These are phyloP conservation scores for Eristalis pertinax DNA, from an alignment of 2,888 invertebrate genomes.

Conservation along the genomic window DNA sequence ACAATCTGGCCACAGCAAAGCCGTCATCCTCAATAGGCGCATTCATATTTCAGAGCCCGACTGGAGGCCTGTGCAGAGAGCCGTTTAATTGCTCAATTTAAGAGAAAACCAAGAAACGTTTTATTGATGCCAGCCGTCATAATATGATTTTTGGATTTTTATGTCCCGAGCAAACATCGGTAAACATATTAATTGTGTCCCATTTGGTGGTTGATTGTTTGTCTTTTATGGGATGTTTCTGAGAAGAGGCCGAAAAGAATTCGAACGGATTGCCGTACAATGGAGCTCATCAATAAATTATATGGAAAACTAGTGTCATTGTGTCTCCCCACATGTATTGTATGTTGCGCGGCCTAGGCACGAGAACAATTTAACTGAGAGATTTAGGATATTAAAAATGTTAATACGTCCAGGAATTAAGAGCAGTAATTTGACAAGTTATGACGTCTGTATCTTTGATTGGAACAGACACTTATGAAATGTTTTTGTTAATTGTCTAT, in stretches of 20 bases:
- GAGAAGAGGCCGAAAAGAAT: conserved; percentile 18
- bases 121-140: conserved; percentile 59
- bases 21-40: conserved; percentile 42
- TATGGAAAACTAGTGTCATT: conserved; percentile 33
- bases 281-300: conserved; percentile 39
- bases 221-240: conserved; percentile 29
- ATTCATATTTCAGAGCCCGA: conserved; percentile 42
- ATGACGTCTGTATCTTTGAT: neutral
- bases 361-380: neutral
- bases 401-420: conserved; percentile 23
- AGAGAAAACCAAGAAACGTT: conserved; percentile 56
- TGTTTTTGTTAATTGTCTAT: neutral
- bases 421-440: conserved; percentile 15
- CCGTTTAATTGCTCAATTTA: conserved; percentile 68
- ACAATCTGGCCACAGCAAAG: conserved; percentile 29
- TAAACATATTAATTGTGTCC: conserved; percentile 66
- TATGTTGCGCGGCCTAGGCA: neutral
- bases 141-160: conserved; percentile 55
- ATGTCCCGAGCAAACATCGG: conserved; percentile 54
- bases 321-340: conserved; percentile 1
- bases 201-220: conserved; percentile 57
- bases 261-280: conserved; percentile 15
- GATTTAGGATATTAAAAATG: conserved; percentile 3
- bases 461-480: neutral
- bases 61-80: conserved; percentile 21